These are phyloP conservation scores for Chelonoidis abingdonii DNA, from an alignment of 2,113 vertebrate species.

Conservation along the genomic window DNA sequence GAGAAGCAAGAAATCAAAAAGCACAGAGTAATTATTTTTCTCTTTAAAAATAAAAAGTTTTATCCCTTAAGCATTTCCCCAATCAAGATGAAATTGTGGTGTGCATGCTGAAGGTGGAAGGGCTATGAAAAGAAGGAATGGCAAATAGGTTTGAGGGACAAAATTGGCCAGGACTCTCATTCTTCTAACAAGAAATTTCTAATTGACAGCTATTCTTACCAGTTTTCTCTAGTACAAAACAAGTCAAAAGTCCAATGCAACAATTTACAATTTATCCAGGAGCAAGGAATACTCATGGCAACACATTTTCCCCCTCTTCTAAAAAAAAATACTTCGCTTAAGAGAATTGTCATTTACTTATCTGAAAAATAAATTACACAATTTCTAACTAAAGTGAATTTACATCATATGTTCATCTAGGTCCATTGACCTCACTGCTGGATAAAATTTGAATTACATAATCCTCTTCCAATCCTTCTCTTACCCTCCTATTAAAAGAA, in stretches of 20 bases:
- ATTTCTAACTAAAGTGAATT: constrained; percentile 18
- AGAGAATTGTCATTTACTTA: constrained; percentile 1
- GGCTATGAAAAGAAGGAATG: not conserved
- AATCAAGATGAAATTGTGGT: not conserved
- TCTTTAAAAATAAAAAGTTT: not conserved
- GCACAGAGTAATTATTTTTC: not conserved
- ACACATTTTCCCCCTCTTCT: not conserved
- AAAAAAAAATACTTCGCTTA: not conserved
- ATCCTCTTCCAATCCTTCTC: not conserved
- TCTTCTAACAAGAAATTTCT: not conserved
- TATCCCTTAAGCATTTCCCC: not conserved
- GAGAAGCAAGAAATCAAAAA: not conserved
- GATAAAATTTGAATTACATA: not conserved
- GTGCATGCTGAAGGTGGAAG: not conserved
- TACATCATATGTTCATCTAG: not conserved
- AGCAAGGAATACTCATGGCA: not conserved
- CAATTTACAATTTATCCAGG: not conserved
- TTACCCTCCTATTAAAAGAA: not conserved
- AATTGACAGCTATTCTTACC: not conserved
- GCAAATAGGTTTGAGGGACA: not conserved
- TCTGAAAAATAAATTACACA: constrained; percentile 6
- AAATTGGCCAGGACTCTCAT: not conserved
- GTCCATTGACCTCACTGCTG: not conserved
- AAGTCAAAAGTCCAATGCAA: not conserved
- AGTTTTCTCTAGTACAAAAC: not conserved